Evolutionary conservation across 2,888 invertebrate species (phyloP), one percentile per base, ranked within the genome.

Genomic region (Nysson spinosus): DNA sequence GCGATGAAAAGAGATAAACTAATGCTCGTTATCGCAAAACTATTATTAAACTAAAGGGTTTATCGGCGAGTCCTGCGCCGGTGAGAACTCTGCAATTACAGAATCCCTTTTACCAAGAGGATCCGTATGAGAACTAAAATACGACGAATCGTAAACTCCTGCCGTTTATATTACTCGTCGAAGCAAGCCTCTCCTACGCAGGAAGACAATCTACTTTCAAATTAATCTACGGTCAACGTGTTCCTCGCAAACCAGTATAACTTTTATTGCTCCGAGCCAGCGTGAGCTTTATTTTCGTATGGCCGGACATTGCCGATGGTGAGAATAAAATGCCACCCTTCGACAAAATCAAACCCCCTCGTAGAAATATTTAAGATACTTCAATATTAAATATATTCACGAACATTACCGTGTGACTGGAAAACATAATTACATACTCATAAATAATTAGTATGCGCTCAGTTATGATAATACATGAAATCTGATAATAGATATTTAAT

Each of bases 21-120:
- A 63, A 63, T 44, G 44, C 74, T 65, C 61, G 65, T 69, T 69
- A 69, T 54, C 52, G 57, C 30, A 40, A 26, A 39, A 20, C 56
- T 62, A 65, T 72, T 73, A 74, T 69, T 72, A 73, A 73, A 73
- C 58, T 54, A 24, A 55, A 46, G 52, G 49, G 60, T 72, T 72
- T 74, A 74, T 69, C 62, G 57, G 16, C 37, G 28, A 24, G 40
- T 5, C 26, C 17, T 32, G 20, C 4, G 20, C 37, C 43, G 55
- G 54, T 37, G 57, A 61, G 55, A 46, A 73, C 47, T 43, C 20
- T 42, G 52, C 72, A 66, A 72, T 74, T 74, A 74, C 42, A 20
- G 26, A 30, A 37, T 51, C 19, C 35, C 37, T 47, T 51, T 61
- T 62, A 49, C 60, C 52, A 40, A 62, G 62, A n/a, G n/a, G n/a